These are phyloP conservation scores for Setipinna tenuifilis DNA, from an alignment of 2,797 vertebrate species.

Conservation along the genomic window DNA sequence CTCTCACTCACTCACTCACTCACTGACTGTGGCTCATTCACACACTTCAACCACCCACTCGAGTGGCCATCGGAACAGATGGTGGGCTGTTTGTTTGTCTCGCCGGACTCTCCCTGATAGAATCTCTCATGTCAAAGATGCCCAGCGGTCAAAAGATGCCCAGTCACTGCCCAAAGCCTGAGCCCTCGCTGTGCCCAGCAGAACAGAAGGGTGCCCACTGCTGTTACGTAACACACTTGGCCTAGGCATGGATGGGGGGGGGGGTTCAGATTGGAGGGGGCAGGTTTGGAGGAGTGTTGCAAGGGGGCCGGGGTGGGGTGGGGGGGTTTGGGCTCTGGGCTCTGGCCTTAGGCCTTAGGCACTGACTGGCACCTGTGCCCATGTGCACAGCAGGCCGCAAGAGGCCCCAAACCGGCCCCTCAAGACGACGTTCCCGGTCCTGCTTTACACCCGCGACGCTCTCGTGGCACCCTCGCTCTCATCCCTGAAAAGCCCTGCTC, in stretches of 20 bases:
- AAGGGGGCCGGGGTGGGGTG: neutral
- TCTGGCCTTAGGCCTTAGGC: too few species aligned
- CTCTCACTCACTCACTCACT: too few species aligned
- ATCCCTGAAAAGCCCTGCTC: neutral
- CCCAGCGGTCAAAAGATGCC: constrained; percentile 35
- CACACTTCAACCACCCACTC: too few species aligned
- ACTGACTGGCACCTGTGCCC: constrained; percentile 10
- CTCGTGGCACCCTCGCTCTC: neutral
- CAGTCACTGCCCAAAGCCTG: constrained; percentile 24
- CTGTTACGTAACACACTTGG: constrained; percentile 65
- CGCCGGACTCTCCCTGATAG: constrained; percentile 45
- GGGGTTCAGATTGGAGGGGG: neutral
- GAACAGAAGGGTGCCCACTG: constrained; percentile 27
- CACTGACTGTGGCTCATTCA: too few species aligned
- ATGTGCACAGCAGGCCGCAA: neutral
- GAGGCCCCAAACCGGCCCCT: constrained; percentile 10
- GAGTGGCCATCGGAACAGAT: too few species aligned
- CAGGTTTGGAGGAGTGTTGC: neutral
- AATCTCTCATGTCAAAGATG: constrained; percentile 49
- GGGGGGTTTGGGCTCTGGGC: neutral
- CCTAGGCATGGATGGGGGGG: constrained; percentile 35
- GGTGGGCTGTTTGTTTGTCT: too few species aligned
- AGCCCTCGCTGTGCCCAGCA: neutral
- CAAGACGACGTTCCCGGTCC: neutral
- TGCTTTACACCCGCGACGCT: neutral